Base-by-base conservation (phyloP, 2,113 vertebrate genomes). In the Syrrhaptes paradoxus region DNA sequence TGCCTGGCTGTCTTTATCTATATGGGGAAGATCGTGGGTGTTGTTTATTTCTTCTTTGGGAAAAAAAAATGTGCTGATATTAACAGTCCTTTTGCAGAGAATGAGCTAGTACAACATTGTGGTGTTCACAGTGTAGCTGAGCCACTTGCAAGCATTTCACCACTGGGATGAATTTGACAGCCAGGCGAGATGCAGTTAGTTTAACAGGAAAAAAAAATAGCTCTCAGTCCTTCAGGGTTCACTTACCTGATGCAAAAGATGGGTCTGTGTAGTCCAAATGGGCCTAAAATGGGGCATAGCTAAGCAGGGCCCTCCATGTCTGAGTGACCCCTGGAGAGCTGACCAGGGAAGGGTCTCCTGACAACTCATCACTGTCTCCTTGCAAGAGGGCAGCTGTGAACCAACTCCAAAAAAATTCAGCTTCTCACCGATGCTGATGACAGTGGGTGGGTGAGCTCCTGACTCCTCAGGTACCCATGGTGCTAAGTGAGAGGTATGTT, bases 361-460 rank as follows among this genome's bases (percentile, higher is more conserved):
- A 45, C 49, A 59, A 59, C 7, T 43, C 1, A 0, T 6, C 13
- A 5, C 11, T 82, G 18, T 8, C 38, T 87, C 32, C 10, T 46
- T 55, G 25, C 24, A 72, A n/a, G 36, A 28, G 71, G 49, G 25
- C 38, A 82, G 17, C 25, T 48, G 34, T 55, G 22, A 29, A 55
- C 15, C 25, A n/a, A 1, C 16, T n/a, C 14, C 14, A 25, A 17
- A 71, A n/a, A n/a, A 7, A 3, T 6, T 1, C 26, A 52, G 4
- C 17, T 55, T 59, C 48, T 43, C 4, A 1, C 11, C 45, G 46
- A 2, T 4, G 4, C 28, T 32, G 55, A 49, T 34, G 22, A 38
- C 52, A 75, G 18, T 0, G 1, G 4, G 18, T 59, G 25, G 11
- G 3, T 10, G 24, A 88, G 29, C 17, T 76, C 34, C 61, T 32